Evolutionary conservation across 1,140 invertebrate genomes (phyloP).

Genomic region (Phenacoccus solenopsis): DNA sequence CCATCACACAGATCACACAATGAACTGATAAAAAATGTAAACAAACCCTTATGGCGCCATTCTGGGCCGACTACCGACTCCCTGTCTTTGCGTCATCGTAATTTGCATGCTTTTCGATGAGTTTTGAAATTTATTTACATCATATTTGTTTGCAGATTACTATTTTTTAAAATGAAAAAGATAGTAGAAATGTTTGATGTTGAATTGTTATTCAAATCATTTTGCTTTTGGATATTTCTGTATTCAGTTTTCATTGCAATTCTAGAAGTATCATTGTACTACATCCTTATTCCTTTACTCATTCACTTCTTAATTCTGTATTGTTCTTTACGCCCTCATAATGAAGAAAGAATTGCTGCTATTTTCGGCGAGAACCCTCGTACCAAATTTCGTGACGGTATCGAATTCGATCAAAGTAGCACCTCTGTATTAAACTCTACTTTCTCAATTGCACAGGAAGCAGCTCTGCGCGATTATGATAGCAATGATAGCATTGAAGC

Average conservation of each 20-base stretch:
- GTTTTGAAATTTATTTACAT: too few species aligned
- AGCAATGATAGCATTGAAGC: neutral
- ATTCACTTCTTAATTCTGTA: neutral
- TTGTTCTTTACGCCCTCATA: neutral
- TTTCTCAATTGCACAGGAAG: neutral
- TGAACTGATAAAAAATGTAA: too few species aligned
- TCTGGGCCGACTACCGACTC: too few species aligned
- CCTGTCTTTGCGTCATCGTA: too few species aligned
- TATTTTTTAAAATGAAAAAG: neutral
- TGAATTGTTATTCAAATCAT: neutral
- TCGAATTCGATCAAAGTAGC: neutral
- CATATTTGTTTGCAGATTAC: too few species aligned
- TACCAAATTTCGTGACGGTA: neutral
- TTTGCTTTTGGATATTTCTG: neutral
- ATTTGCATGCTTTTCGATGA: too few species aligned
- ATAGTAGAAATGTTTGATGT: neutral
- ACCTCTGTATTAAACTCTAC: neutral
- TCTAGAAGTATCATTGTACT: neutral
- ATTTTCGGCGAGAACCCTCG: neutral
- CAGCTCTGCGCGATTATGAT: neutral
- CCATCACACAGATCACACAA: too few species aligned
- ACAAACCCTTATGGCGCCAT: too few species aligned
- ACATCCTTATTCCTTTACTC: neutral
- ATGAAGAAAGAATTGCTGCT: neutral
- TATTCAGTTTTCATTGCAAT: neutral